Conservation (phyloP, 2,888 invertebrate species). For the Agapostemon virescens region DNA sequence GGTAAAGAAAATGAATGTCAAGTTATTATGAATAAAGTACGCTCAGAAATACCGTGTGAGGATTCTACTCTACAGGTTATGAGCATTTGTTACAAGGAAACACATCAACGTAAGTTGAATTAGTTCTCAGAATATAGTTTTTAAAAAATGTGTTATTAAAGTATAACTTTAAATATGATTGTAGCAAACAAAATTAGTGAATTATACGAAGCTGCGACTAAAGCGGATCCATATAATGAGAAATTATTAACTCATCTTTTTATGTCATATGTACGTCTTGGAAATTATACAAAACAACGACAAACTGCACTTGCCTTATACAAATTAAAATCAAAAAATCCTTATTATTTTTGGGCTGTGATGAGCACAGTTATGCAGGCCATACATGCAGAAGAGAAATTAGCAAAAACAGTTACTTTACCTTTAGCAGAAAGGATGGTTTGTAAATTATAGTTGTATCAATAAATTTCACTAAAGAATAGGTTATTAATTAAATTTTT, state of each 20-base stretch:
- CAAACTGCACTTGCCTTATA: slow-evolving; percentile 93
- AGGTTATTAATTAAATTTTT: not conserved
- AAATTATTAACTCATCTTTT: slow-evolving; percentile 96
- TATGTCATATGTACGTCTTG: slow-evolving; percentile 95
- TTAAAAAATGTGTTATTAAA: not conserved
- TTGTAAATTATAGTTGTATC: slow-evolving; percentile 75
- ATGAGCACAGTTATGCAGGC: slow-evolving; percentile 98
- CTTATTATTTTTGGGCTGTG: slow-evolving; percentile 98
- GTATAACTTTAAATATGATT: not conserved
- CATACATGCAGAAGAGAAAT: slow-evolving; percentile 75
- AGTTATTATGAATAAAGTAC: slow-evolving; percentile 87
- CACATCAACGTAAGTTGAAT: slow-evolving; percentile 89
- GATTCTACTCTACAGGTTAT: slow-evolving; percentile 97
- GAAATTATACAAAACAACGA: slow-evolving; percentile 95
- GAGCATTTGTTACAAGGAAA: slow-evolving; percentile 96
- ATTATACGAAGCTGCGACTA: slow-evolving; percentile 93
- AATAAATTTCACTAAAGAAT: not conserved
- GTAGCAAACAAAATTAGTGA: slow-evolving; percentile 93
- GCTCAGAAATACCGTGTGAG: slow-evolving; percentile 91
- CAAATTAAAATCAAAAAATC: slow-evolving; percentile 95
- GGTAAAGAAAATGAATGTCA: slow-evolving; percentile 92
- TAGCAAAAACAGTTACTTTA: slow-evolving; percentile 86
- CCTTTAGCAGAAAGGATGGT: slow-evolving; percentile 97
- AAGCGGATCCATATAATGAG: slow-evolving; percentile 92
- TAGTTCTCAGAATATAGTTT: not conserved